A percentile compares a stretch with the other conserved stretches of the same genome.
Evolutionary conservation across 2,888 invertebrate species (phyloP).

Genomic region (Rutpela maculata): DNA sequence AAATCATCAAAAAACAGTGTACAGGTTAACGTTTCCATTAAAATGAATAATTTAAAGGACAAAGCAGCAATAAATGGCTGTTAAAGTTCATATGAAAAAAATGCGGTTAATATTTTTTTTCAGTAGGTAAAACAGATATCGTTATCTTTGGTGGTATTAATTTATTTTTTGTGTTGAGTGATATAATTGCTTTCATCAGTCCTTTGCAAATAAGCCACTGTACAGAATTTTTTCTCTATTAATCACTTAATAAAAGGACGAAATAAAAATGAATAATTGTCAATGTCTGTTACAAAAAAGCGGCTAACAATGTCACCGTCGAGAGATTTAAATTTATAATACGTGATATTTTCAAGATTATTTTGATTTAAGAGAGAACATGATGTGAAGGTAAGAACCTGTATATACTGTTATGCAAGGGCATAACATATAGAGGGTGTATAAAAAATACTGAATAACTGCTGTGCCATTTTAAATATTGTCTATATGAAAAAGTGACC

Average conservation of each 20-base stretch:
- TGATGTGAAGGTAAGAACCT: too few relatives aligned
- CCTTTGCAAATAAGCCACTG: neutral
- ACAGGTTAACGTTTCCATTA: neutral
- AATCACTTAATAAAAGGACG: neutral
- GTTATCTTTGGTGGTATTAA: neutral
- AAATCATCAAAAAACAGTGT: neutral
- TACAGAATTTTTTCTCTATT: neutral
- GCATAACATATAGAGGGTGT: too few relatives aligned
- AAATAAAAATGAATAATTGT: neutral
- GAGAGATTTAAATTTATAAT: neutral
- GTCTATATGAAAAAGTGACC: too few relatives aligned
- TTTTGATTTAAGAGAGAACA: neutral
- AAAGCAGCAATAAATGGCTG: neutral
- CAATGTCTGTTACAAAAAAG: neutral
- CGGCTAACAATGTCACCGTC: neutral
- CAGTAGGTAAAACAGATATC: too few relatives aligned
- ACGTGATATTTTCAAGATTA: neutral
- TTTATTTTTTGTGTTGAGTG: neutral
- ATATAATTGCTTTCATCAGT: neutral
- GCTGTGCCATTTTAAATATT: too few relatives aligned
- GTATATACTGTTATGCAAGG: too few relatives aligned
- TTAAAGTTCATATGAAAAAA: neutral
- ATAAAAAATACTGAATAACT: too few relatives aligned
- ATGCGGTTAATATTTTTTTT: neutral
- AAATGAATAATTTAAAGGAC: neutral